Conservation (phyloP, 2,888 invertebrate genomes). For the Kuschelorhynchus macadamiae region DNA sequence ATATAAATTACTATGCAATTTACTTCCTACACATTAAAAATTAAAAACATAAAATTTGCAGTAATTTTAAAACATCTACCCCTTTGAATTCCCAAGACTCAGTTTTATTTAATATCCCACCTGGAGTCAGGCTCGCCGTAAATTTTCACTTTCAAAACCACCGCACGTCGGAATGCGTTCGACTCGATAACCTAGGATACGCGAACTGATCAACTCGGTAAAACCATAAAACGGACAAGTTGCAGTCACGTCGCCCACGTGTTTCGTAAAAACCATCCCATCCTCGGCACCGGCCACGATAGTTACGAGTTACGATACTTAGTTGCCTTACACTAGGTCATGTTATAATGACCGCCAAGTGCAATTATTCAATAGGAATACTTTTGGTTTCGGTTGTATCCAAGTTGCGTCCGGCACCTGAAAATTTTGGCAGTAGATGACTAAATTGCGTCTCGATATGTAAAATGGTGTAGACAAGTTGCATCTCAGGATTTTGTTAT, state of each 20-base stretch:
- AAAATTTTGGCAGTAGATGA: constrained; percentile 12
- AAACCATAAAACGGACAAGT: background rate
- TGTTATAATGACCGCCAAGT: background rate
- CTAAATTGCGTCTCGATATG: too few relatives aligned
- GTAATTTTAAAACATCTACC: too few relatives aligned
- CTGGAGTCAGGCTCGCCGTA: constrained; percentile 31
- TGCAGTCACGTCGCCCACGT: constrained; percentile 22
- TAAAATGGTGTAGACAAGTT: too few relatives aligned
- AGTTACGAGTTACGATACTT: too few relatives aligned
- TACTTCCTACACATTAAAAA: too few relatives aligned
- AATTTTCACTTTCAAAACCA: constrained; percentile 35
- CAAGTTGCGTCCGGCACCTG: too few relatives aligned
- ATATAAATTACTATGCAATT: too few relatives aligned
- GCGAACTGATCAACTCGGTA: constrained; percentile 27
- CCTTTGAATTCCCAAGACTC: too few relatives aligned
- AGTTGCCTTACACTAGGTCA: constrained; percentile 24
- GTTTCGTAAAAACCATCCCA: constrained; percentile 4
- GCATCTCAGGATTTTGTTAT: too few relatives aligned
- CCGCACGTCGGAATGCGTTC: constrained; percentile 24
- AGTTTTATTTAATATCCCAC: constrained; percentile 27
- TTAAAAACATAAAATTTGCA: too few relatives aligned
- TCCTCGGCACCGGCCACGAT: constrained; percentile 15
- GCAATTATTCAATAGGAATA: background rate
- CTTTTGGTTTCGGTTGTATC: background rate
- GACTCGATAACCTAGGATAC: constrained; percentile 28